Evolutionary conservation across 2,797 vertebrate genomes (phyloP).

Genomic region (Carcharodon carcharias): DNA sequence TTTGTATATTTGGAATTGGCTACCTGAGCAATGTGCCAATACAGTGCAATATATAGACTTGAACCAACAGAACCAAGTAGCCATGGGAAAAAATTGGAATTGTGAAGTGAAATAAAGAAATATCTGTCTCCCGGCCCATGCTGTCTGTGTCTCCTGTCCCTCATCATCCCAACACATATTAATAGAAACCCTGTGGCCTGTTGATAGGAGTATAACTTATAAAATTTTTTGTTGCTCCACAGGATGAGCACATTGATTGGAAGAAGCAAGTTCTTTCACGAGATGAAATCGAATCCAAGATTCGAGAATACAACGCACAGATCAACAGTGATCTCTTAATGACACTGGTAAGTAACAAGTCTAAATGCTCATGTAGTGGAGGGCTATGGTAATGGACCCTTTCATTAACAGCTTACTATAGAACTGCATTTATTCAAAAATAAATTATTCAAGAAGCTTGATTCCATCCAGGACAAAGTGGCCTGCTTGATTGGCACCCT

Average conservation of each 20-base stretch:
- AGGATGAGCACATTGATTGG: slow-evolving; percentile 80
- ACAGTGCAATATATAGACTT: neutral
- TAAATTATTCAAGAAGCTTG: neutral
- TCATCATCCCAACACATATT: neutral
- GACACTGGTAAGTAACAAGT: slow-evolving; percentile 67
- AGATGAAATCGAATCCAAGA: slow-evolving; percentile 75
- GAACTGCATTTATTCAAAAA: neutral
- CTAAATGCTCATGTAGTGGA: neutral
- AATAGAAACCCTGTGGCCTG: neutral
- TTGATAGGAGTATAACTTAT: neutral
- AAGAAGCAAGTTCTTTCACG: slow-evolving; percentile 67
- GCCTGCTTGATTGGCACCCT: too few species aligned
- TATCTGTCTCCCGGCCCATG: too few species aligned
- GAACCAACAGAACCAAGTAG: neutral
- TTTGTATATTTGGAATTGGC: neutral
- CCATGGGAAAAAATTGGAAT: neutral
- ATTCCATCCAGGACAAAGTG: neutral
- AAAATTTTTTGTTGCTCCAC: slow-evolving; percentile 39
- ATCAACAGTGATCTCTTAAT: slow-evolving; percentile 92
- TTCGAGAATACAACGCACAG: slow-evolving; percentile 88
- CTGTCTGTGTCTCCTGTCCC: too few species aligned
- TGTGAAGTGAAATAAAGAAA: neutral
- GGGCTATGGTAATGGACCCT: neutral
- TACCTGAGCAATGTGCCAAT: neutral
- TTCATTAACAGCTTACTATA: neutral